phyloP scores from a whole-genome alignment of 2,113 vertebrate species.

The Pelecanoides urinatrix region DNA sequence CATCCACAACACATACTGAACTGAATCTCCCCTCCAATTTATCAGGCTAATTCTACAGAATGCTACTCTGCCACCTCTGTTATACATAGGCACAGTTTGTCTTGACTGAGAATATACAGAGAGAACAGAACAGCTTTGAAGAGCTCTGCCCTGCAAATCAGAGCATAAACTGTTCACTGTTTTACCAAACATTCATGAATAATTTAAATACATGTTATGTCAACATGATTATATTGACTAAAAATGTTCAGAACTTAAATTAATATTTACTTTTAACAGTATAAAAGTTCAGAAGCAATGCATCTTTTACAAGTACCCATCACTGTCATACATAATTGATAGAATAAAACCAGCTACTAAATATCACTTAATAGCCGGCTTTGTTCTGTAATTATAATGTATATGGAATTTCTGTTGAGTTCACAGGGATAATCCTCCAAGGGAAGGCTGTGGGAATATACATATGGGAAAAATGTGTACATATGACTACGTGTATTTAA shows the following conservation, averaged over 20 bases:
- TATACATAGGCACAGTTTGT: not conserved
- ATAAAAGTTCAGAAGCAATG: not conserved
- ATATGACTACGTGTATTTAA: not conserved
- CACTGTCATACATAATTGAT: not conserved
- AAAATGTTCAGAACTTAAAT: not conserved
- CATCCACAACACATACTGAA: not conserved
- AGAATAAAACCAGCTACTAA: not conserved
- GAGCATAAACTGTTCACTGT: not conserved
- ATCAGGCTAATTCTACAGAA: not conserved
- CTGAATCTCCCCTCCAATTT: not conserved
- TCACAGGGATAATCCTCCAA: not conserved
- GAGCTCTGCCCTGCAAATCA: not conserved
- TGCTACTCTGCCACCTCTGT: not conserved
- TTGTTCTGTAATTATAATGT: not conserved
- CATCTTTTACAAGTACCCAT: not conserved
- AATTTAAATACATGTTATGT: not conserved
- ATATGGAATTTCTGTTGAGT: not conserved
- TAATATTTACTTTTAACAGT: conserved; percentile 7
- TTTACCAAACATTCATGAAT: not conserved
- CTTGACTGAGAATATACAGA: not conserved
- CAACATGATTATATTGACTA: not conserved
- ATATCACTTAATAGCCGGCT: not conserved
- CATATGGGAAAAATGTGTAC: not conserved
- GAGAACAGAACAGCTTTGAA: not conserved
- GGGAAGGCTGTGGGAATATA: not conserved